These are phyloP conservation scores for Sialia sialis DNA, from an alignment of 2,113 vertebrate species.

Conservation along the genomic window DNA sequence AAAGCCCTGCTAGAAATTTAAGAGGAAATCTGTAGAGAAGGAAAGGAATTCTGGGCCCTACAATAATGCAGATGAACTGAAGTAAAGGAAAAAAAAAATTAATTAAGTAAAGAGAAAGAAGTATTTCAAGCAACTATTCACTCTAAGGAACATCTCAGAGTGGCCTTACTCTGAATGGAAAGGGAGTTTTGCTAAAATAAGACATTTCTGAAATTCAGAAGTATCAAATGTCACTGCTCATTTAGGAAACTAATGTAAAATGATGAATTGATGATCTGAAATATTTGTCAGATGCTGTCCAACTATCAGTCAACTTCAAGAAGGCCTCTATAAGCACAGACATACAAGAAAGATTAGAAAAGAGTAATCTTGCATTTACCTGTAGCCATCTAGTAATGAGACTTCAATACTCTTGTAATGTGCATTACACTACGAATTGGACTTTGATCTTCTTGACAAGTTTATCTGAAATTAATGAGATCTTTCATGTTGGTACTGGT, in stretches of 20 bases:
- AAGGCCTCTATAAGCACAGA: background rate
- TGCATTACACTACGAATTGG: background rate
- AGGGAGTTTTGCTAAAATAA: background rate
- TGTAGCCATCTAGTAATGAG: background rate
- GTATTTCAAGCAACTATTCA: background rate
- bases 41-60: background rate
- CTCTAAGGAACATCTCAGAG: background rate
- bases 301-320: background rate
- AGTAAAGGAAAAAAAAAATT: background rate
- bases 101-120: background rate
- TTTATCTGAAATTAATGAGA: background rate
- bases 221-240: background rate
- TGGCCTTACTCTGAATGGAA: background rate
- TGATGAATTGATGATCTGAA: background rate
- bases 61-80: background rate
- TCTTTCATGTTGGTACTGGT: background rate
- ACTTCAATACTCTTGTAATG: background rate
- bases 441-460: background rate
- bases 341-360: background rate
- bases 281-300: background rate
- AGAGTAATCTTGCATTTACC: background rate
- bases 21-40: background rate
- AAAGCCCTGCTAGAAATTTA: background rate
- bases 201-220: background rate
- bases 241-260: background rate